Percentiles rank a stretch among this genome's conserved stretches.
phyloP scores from a whole-genome alignment of 2,888 invertebrate species.

The Digitonthophagus gazella region DNA sequence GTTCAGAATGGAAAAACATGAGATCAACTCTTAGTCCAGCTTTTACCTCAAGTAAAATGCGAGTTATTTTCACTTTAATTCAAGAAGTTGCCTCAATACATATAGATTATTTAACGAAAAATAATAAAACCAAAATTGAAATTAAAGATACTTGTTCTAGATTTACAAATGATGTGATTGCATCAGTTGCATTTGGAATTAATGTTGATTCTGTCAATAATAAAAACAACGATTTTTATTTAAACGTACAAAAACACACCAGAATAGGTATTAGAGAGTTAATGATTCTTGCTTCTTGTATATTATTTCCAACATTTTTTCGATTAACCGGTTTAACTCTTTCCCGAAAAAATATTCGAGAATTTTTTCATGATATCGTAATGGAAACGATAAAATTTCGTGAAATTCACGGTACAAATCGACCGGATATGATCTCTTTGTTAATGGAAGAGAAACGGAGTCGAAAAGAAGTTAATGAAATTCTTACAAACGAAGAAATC shows the following conservation, averaged over 20 bases:
- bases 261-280: constrained; percentile 39
- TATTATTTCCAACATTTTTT: constrained; percentile 13
- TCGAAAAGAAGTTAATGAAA: background rate
- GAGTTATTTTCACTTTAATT: constrained; percentile 38
- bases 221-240: constrained; percentile 54
- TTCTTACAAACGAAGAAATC: constrained; percentile 24
- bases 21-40: constrained; percentile 40
- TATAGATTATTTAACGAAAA: constrained; percentile 27
- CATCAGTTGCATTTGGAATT: constrained; percentile 53
- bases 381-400: constrained; percentile 51
- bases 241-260: constrained; percentile 51
- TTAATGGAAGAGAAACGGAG: constrained; percentile 27
- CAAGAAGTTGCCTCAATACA: constrained; percentile 36
- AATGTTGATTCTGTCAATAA: constrained; percentile 55
- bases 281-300: constrained; percentile 12
- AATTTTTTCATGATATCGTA: constrained; percentile 34
- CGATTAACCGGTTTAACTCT: background rate
- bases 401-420: constrained; percentile 51
- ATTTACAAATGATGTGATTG: constrained; percentile 54
- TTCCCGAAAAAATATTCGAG: background rate
- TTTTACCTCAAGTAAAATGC: constrained; percentile 43
- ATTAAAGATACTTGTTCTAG: constrained; percentile 51
- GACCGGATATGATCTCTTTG: constrained; percentile 54
- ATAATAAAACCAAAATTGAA: constrained; percentile 39
- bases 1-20: constrained; percentile 40